Conservation (phyloP, 2,113 vertebrate species). For the Ibidorhyncha struthersii region DNA sequence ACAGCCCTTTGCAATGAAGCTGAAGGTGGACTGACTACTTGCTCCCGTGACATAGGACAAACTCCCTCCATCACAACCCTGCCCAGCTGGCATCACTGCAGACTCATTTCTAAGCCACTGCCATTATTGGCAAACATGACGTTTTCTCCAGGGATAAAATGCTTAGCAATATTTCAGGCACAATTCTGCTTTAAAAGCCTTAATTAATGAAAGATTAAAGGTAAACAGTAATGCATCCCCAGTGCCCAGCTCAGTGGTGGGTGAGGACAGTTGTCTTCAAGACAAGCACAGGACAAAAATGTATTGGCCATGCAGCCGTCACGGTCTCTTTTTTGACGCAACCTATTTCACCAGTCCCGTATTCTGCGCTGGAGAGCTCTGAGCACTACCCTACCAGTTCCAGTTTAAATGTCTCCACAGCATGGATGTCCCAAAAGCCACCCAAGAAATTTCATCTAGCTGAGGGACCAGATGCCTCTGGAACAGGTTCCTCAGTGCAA, state of each 20-base stretch:
- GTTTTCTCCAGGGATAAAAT: not conserved
- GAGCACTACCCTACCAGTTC: not conserved
- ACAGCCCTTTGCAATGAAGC: not conserved
- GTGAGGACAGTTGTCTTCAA: not conserved
- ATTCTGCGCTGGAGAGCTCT: not conserved
- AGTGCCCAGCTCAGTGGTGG: not conserved
- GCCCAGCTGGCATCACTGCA: not conserved
- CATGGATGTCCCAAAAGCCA: not conserved
- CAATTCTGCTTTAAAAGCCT: not conserved
- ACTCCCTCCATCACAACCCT: not conserved
- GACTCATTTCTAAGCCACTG: not conserved
- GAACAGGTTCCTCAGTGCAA: not conserved
- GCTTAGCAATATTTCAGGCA: not conserved
- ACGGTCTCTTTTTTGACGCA: accelerated
- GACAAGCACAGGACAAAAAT: not conserved
- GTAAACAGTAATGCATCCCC: not conserved
- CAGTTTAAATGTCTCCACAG: not conserved
- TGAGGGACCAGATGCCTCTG: not conserved
- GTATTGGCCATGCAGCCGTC: not conserved
- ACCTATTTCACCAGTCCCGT: not conserved
- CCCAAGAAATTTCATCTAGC: not conserved
- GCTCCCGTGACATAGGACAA: not conserved
- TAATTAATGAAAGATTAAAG: not conserved
- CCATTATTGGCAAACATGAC: not conserved
- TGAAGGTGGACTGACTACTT: not conserved